Conservation (phyloP, 2,888 invertebrate genomes). For the Melieria picta region DNA sequence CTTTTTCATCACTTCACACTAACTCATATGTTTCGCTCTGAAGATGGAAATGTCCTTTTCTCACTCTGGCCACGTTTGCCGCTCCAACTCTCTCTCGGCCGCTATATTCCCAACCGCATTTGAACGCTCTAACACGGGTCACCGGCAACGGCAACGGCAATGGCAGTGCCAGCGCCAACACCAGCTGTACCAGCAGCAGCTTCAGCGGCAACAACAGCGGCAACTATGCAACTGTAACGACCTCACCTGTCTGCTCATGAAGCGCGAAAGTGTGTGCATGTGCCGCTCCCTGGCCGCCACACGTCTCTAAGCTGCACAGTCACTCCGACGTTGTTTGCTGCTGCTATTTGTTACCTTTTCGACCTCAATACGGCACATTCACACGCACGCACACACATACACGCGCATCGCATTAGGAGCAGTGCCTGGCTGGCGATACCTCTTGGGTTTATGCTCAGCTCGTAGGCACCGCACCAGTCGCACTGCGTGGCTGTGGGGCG, state of each 20-base stretch:
- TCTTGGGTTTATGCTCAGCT: too few species aligned
- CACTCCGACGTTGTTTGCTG: conserved; percentile 10
- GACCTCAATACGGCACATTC: conserved; percentile 38
- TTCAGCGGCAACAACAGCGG: conserved; percentile 13
- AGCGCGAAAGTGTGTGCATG: neutral
- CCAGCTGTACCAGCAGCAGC: conserved; percentile 5
- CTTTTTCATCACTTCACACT: too few species aligned
- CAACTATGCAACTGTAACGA: conserved; percentile 10
- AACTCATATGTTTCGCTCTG: too few species aligned
- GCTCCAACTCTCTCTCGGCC: too few species aligned
- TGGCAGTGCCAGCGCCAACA: neutral
- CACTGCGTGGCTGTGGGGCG: neutral
- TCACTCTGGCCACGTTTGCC: too few species aligned
- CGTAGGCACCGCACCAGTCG: too few species aligned
- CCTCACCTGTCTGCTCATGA: neutral
- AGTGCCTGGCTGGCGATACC: neutral
- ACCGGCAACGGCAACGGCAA: neutral
- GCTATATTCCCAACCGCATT: neutral
- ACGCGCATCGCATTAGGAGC: neutral
- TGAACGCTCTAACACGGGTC: conserved; percentile 15
- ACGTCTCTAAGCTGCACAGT: conserved; percentile 6
- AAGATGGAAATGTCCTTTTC: too few species aligned
- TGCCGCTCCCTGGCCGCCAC: neutral
- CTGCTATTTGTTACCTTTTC: conserved; percentile 32
- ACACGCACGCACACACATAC: conserved; percentile 11